phyloP scores from a whole-genome alignment of 2,888 invertebrate species.

The Cosmopolites sordidus region DNA sequence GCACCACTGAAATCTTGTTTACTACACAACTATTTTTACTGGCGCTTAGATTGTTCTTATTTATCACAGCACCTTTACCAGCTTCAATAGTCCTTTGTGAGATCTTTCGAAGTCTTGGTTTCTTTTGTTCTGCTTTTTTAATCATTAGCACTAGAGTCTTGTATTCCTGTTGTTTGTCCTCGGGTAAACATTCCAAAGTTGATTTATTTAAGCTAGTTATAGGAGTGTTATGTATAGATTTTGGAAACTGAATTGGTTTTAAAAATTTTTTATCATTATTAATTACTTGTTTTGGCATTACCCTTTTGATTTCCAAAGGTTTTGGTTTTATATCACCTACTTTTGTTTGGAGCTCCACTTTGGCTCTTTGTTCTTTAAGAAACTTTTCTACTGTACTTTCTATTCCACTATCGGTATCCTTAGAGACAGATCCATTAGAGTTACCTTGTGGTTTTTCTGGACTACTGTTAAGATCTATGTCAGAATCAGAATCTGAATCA shows the following conservation, averaged over 20 bases:
- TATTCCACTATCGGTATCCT: slow-evolving; percentile 5
- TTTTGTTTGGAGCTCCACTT: slow-evolving; percentile 40
- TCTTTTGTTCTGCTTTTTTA: slow-evolving; percentile 36
- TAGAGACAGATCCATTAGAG: slow-evolving; percentile 6
- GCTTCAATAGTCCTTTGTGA: slow-evolving; percentile 16
- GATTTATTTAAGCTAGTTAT: slow-evolving; percentile 35
- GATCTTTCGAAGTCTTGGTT: slow-evolving; percentile 23
- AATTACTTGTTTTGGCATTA: too few species aligned
- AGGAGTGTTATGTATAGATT: too few species aligned
- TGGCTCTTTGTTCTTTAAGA: slow-evolving; percentile 43
- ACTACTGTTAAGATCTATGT: slow-evolving; percentile 35
- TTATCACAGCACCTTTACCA: slow-evolving; percentile 19
- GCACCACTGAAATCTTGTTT: background rate
- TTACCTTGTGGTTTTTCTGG: slow-evolving; percentile 14
- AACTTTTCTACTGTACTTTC: slow-evolving; percentile 41
- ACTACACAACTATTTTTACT: background rate
- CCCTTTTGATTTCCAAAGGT: background rate
- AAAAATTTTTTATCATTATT: too few species aligned
- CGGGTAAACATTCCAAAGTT: slow-evolving; percentile 43
- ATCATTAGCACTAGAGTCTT: slow-evolving; percentile 41
- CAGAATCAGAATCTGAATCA: slow-evolving; percentile 39
- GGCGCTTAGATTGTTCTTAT: slow-evolving; percentile 17
- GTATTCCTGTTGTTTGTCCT: slow-evolving; percentile 46
- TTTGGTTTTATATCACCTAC: background rate
- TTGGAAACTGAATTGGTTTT: too few species aligned